A percentile compares a stretch with the other conserved stretches of the same genome.
Conservation (phyloP, 2,888 invertebrate species). For the Oscheius sp. region DNA sequence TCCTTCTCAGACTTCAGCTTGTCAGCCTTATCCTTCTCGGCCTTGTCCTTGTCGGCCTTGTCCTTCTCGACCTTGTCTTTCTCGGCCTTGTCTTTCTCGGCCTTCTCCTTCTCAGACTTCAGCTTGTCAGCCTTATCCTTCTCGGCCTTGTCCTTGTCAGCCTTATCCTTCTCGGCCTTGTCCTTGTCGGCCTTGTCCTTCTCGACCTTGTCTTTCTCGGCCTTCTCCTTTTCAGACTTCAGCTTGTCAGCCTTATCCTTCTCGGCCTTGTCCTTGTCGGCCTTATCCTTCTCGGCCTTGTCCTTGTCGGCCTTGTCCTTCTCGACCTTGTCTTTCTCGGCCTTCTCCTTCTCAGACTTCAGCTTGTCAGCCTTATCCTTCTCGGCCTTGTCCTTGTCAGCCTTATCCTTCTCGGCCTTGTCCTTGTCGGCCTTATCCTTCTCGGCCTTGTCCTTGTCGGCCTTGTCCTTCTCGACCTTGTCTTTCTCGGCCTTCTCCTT, state of each 20-base stretch:
- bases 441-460: slow-evolving; percentile 5
- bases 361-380: slow-evolving; percentile 17
- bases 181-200: slow-evolving; percentile 16
- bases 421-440: slow-evolving; percentile 21
- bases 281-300: slow-evolving; percentile 12
- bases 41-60: slow-evolving; percentile 10
- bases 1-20: background rate
- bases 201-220: slow-evolving; percentile 6
- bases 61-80: slow-evolving; percentile 15
- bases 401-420: slow-evolving; percentile 9
- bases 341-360: slow-evolving; percentile 22
- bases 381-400: slow-evolving; percentile 12
- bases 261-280: slow-evolving; percentile 16
- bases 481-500: slow-evolving; percentile 13
- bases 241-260: slow-evolving; percentile 14
- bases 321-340: background rate
- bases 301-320: slow-evolving; percentile 6
- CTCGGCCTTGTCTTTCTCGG: slow-evolving; percentile 11
- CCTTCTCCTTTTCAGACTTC: slow-evolving; percentile 18
- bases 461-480: slow-evolving; percentile 16
- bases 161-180: slow-evolving; percentile 1
- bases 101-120: slow-evolving; percentile 12
- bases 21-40: slow-evolving; percentile 10
- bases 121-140: slow-evolving; percentile 17
- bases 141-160: slow-evolving; percentile 10